phyloP scores from a whole-genome alignment of 2,888 invertebrate genomes.

The Phalangium opilio region DNA sequence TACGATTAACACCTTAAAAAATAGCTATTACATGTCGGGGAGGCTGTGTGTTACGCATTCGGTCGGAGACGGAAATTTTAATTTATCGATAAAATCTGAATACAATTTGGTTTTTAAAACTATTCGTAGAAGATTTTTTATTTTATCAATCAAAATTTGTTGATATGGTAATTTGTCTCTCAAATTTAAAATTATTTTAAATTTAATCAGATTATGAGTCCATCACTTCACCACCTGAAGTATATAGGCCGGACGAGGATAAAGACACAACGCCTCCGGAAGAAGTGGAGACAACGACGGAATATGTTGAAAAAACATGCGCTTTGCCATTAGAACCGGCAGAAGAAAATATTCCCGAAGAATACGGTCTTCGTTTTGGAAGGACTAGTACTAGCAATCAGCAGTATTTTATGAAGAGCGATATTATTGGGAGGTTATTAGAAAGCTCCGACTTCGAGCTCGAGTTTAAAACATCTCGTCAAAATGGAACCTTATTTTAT shows the following conservation, averaged over 20 bases:
- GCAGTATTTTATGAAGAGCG: slow-evolving; percentile 10
- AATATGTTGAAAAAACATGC: slow-evolving; percentile 24
- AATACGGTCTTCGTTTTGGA: slow-evolving; percentile 28
- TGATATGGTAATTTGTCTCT: no score
- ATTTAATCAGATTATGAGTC: not conserved
- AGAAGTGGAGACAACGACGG: not conserved
- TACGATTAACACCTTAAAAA: no score
- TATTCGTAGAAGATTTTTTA: no score
- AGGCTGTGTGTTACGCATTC: no score
- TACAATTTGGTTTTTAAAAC: no score
- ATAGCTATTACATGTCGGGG: no score
- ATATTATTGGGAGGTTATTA: slow-evolving; percentile 7
- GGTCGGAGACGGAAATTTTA: no score
- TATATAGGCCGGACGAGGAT: not conserved
- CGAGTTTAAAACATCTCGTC: slow-evolving; percentile 14
- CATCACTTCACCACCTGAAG: not conserved
- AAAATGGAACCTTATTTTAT: slow-evolving; percentile 62
- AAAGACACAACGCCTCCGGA: not conserved
- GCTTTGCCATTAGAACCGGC: slow-evolving; percentile 40
- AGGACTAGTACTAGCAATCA: slow-evolving; percentile 16
- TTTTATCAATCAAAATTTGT: not conserved
- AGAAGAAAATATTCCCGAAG: slow-evolving; percentile 37
- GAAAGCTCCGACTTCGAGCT: slow-evolving; percentile 17
- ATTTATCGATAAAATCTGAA: no score
- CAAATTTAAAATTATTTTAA: not conserved